Base-by-base conservation (phyloP, 2,113 vertebrate species). In the Arizona elegans region DNA sequence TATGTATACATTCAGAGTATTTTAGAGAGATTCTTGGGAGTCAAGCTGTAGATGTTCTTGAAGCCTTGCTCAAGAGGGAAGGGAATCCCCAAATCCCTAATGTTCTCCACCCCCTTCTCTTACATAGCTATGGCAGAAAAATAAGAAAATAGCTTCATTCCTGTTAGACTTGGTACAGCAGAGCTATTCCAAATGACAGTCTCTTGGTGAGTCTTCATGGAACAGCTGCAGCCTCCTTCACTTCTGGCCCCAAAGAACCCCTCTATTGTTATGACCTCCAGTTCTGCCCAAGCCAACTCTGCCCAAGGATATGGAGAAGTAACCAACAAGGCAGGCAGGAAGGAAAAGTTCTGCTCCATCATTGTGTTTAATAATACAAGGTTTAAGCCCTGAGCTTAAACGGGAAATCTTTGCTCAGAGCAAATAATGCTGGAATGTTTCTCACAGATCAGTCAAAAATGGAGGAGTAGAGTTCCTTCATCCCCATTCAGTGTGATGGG, bases 281-380 rank as follows among this genome's bases (percentile, higher is more conserved):
- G 87, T 50, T 29, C 26, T 17, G 15, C 29, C 8, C 19, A 43
- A 58, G 92, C 87, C 65, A 29, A 29, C 38, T 43, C 38, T 43
- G 38, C 38, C 38, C 38, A 11, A 55, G 50, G 29, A 89, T 38
- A 59, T 13, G 19, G 4, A 50, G 91, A 88, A 91, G 53, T 2
- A 29, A 56, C 52, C 92, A 93, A 94, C 21, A 43, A 65, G 85
- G 55, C 19, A 55, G 5, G 24, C 0, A 0, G 52, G 0, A 26
- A 9, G 90, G 38, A 6, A 1, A 0, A 15, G 6, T 0, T 12
- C 54, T 59, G 86, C 92, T 95, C 94, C 65, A 1, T 29, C 0
- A 53, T 93, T 95, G 92, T 47, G 33, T 95, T 97, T 97, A 97
- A 96, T 97, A 89, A 89, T 91, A 33, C 86, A 47, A n/a, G 91